Conservation (phyloP, 1,140 invertebrate species). For the Rhopalosiphum padi region DNA sequence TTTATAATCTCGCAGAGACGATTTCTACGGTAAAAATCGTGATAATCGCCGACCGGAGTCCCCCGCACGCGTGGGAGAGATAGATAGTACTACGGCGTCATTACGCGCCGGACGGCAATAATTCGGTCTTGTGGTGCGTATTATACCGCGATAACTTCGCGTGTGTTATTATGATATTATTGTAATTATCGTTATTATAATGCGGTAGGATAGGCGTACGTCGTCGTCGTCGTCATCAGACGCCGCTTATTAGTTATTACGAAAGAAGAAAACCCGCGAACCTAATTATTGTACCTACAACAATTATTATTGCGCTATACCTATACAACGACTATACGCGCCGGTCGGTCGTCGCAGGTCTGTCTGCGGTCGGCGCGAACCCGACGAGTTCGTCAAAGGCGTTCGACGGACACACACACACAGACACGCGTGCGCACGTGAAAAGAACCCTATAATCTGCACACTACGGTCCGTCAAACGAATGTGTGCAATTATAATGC, state of each 20-base stretch:
- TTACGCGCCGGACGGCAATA: background rate
- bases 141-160: background rate
- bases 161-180: background rate
- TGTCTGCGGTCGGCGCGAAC: background rate
- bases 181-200: background rate
- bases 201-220: background rate
- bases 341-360: background rate
- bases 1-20: background rate
- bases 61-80: background rate
- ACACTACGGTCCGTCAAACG: background rate
- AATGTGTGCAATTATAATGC: background rate
- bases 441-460: background rate
- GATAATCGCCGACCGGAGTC: background rate
- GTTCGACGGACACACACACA: background rate
- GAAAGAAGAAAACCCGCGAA: background rate
- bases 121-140: background rate
- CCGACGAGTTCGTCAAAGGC: background rate
- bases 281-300: background rate
- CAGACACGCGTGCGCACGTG: too few relatives aligned
- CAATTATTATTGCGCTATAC: too few relatives aligned
- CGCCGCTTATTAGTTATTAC: background rate
- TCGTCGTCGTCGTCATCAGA: background rate
- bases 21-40: conserved; percentile 3
- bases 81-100: background rate
- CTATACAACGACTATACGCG: too few relatives aligned